A percentile compares a stretch with the other conserved stretches of the same genome.
Conservation (phyloP, 35 echinoderm and acorn worm species). For the Ptychodera flava region DNA sequence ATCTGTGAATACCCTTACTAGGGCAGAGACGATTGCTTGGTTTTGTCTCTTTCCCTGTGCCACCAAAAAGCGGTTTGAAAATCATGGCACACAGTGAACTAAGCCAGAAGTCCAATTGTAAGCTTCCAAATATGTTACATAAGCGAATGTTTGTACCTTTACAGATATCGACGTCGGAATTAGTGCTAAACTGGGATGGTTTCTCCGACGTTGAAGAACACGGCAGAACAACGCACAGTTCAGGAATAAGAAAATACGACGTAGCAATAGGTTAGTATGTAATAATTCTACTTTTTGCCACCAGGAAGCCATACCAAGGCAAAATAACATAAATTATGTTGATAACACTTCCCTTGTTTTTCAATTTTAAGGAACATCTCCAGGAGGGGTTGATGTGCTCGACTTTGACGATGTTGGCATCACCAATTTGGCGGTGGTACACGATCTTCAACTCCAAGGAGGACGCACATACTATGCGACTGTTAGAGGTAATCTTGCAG, state of each 20-base stretch:
- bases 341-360: background rate
- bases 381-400: background rate
- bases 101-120: no score
- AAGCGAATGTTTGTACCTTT: background rate
- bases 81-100: no score
- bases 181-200: conserved; percentile 11
- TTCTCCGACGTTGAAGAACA: conserved; percentile 39
- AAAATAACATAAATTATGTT: background rate
- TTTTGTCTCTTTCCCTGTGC: no score
- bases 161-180: conserved; percentile 6
- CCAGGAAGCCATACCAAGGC: no score
- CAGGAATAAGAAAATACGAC: conserved; percentile 36
- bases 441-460: background rate
- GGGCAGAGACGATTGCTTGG: no score
- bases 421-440: background rate
- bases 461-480: background rate
- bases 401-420: conserved; percentile 7
- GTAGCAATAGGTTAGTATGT: conserved; percentile 21
- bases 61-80: no score
- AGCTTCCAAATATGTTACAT: no score
- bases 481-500: conserved; percentile 2
- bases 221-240: conserved; percentile 17
- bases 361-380: conserved; percentile 7
- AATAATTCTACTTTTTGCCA: background rate
- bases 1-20: no score